phyloP scores from a whole-genome alignment of 1,140 invertebrate species.

The Tetranychus urticae region DNA sequence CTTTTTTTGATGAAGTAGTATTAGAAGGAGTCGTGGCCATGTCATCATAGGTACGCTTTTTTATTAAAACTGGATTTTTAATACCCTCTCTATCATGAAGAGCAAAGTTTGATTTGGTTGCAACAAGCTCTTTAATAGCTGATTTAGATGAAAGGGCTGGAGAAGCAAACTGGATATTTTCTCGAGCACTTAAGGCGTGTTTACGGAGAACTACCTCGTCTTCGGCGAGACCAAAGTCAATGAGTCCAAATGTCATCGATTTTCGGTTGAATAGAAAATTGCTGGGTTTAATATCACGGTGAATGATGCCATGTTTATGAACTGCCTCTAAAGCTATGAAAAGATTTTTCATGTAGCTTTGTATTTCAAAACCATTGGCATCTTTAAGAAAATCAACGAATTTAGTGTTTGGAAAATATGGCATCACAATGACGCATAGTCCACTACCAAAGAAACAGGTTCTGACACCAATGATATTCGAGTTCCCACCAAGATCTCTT shows the following conservation, averaged over 20 bases:
- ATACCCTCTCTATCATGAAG: background rate
- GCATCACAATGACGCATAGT: constrained; percentile 69
- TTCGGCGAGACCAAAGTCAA: constrained; percentile 69
- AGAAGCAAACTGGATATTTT: too few species aligned
- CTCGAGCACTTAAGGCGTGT: background rate
- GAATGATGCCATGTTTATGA: constrained; percentile 62
- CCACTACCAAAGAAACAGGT: constrained; percentile 49
- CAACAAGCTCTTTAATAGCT: background rate
- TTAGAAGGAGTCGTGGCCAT: background rate
- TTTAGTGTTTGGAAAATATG: constrained; percentile 53
- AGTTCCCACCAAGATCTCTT: constrained; percentile 30
- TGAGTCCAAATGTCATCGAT: constrained; percentile 43
- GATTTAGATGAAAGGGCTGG: background rate
- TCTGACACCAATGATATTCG: constrained; percentile 56
- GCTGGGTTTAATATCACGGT: constrained; percentile 74
- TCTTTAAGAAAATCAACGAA: constrained; percentile 42
- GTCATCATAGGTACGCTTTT: background rate
- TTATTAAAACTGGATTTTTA: background rate
- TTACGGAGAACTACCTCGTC: background rate
- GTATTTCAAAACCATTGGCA: constrained; percentile 36
- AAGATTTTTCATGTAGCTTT: constrained; percentile 55
- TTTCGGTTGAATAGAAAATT: constrained; percentile 67
- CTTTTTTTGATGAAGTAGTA: background rate
- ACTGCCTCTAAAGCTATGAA: constrained; percentile 49
- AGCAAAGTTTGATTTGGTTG: background rate